Base-by-base conservation (phyloP, 2,888 invertebrate genomes). In the Acanthoscelides obtectus region DNA sequence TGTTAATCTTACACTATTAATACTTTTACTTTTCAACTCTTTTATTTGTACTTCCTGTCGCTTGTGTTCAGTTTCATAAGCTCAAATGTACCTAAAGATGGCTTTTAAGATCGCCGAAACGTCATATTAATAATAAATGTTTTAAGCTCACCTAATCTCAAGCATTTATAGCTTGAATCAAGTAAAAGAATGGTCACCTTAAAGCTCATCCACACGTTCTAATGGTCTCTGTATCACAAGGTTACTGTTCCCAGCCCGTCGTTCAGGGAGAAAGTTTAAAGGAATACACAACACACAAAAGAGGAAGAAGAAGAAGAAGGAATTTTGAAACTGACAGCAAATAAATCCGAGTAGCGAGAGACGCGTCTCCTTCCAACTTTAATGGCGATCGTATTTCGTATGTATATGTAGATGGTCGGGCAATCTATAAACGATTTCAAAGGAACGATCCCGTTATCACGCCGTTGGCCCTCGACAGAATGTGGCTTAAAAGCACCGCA, bases 361-460 rank as follows among this genome's bases (percentile, higher is more conserved):
- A 45, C 45, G 45, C 45, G 17, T 45, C 45, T 45, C 45, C 45
- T 45, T 45, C 45, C 45, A 45, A 45, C 45, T 45, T 45, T 45
- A 45, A 45, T 45, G 45, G 45, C 45, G 45, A 45, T 45, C 45
- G 69, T 72, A 68, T 72, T 72, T 71, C 66, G 70, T 77, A 76
- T 75, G 79, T 69, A 22, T 76, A 81, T 82, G 80, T 79, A 82
- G 81, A 81, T 82, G 79, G 75, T 73, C 80, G 81, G 81, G 80
- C 80, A 81, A 82, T 82, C 80, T 80, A 81, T 79, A 81, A 80
- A 80, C 81, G 82, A 83, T 82, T 82, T 82, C 82, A 82, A 83
- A 83, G 82, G 80, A 80, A 80, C 80, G 81, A 80, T 80, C 78
- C 81, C 82, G 82, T 83, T 83, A 83, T 83, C 83, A 80, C 81